Percentiles rank a stretch among this genome's conserved stretches.
These are phyloP conservation scores for Drosophila erecta DNA, from an alignment of 1,140 invertebrate species.

Conservation along the genomic window DNA sequence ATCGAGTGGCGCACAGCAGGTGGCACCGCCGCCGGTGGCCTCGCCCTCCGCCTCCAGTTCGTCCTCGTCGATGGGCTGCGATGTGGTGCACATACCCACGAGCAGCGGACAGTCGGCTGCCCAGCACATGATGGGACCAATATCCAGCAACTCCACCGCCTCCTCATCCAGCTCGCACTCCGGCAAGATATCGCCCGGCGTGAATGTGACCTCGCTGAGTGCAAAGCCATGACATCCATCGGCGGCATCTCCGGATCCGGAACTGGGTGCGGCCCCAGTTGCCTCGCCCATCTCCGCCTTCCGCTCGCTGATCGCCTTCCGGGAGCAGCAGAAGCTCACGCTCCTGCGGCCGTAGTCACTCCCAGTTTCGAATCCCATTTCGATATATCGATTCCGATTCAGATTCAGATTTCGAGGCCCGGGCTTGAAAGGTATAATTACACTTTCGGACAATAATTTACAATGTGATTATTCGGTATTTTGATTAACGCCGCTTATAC, in stretches of 20 bases:
- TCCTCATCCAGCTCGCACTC: constrained; percentile 80
- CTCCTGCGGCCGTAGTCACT: constrained; percentile 58
- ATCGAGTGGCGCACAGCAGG: constrained; percentile 32
- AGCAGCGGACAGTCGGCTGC: constrained; percentile 54
- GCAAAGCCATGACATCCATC: constrained; percentile 82
- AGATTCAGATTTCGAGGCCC: constrained; percentile 16
- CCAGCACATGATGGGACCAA: constrained; percentile 82
- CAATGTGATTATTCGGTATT: constrained; percentile 84
- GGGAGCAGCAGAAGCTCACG: constrained; percentile 78
- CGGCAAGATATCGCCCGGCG: constrained; percentile 79
- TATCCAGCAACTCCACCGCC: constrained; percentile 78
- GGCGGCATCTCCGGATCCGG: constrained; percentile 66
- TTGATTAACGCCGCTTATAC: constrained; percentile 79
- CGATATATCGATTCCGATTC: background rate
- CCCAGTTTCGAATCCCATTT: constrained; percentile 8
- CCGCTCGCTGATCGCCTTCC: constrained; percentile 78
- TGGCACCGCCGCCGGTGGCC: constrained; percentile 85
- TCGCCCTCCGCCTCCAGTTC: constrained; percentile 87
- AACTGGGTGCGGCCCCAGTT: constrained; percentile 26
- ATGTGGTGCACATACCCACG: constrained; percentile 83
- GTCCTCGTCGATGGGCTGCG: constrained; percentile 85
- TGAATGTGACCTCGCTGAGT: constrained; percentile 74
- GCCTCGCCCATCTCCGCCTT: constrained; percentile 80
- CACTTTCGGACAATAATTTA: constrained; percentile 85
- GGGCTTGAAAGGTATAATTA: constrained; percentile 56